Base-by-base conservation (phyloP, 2,113 vertebrate species). In the Onychostruthus taczanowskii region DNA sequence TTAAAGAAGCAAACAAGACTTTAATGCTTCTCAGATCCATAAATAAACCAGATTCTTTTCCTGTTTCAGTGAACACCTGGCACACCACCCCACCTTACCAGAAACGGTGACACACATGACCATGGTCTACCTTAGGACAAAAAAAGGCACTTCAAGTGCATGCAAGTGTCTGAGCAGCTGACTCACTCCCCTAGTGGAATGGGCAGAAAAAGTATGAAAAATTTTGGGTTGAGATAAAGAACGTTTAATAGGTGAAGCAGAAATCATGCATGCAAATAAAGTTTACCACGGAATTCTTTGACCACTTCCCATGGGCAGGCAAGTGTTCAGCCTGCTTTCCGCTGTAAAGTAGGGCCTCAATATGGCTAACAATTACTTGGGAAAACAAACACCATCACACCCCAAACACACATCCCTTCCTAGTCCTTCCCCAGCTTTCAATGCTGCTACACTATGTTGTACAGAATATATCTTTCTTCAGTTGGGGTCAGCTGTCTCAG, bases 371-470 rank as follows among this genome's bases (percentile, higher is more conserved):
- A 4, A 7, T 33, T 8, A 16, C 21, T 44, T 33, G 23, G 19
- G 58, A 39, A 33, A 47, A 21, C 22, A 70, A 63, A 24, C 23
- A n/a, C 19, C 5, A 16, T 64, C 31, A 64, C 50, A 41, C 7
- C 35, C 16, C 28, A 49, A 33, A 56, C 23, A 6, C 28, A 2
- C 18, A 11, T 41, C 14, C 31, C 9, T 33, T 49, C 27, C 35
- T 63, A 7, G 22, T 64, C 28, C 9, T 50, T 50, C 11, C 15
- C 20, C 19, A 72, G 20, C 8, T 24, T 37, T 33, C 24, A 11
- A 2, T 9, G 27, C 12, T 31, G 18, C 20, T 13, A 7, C 10
- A 23, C 18, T 8, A 2, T 1, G 4, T 24, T 33, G 7, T 24
- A 44, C 23, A 58, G 22, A 56, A 43, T 13, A 31, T 7, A 2